These are phyloP conservation scores for Mesaphorura yosii DNA, from an alignment of 1,140 invertebrate species.

Conservation along the genomic window DNA sequence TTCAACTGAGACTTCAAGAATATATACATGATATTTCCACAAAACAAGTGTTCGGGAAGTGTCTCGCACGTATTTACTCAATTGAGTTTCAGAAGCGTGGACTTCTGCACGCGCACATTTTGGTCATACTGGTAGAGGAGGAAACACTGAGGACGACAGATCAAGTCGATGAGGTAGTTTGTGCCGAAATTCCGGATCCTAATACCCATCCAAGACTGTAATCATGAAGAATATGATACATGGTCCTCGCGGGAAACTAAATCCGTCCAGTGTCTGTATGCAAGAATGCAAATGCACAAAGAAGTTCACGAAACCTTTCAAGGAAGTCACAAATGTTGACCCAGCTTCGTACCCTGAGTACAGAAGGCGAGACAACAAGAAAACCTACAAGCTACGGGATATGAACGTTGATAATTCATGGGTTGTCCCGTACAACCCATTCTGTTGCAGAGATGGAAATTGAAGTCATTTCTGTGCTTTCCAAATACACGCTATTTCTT, in stretches of 20 bases:
- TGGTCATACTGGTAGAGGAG: slow-evolving; percentile 27
- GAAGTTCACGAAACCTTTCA: slow-evolving; percentile 28
- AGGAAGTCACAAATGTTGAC: slow-evolving; percentile 30
- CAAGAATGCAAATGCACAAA: slow-evolving; percentile 34
- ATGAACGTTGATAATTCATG: slow-evolving; percentile 37
- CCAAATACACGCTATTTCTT: too few relatives aligned
- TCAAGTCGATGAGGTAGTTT: slow-evolving; percentile 27
- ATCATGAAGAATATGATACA: slow-evolving; percentile 14
- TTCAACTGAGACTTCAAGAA: slow-evolving; percentile 37
- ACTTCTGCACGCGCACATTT: slow-evolving; percentile 35
- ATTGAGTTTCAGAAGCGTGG: slow-evolving; percentile 37
- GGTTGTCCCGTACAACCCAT: slow-evolving; percentile 43
- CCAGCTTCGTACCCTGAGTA: slow-evolving; percentile 36
- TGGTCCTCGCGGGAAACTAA: slow-evolving; percentile 12
- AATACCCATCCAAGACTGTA: slow-evolving; percentile 21
- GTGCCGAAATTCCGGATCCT: slow-evolving; percentile 27
- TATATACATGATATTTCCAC: slow-evolving; percentile 31
- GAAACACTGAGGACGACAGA: slow-evolving; percentile 21
- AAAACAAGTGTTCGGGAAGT: slow-evolving; percentile 30
- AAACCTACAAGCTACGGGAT: too few relatives aligned
- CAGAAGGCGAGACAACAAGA: slow-evolving; percentile 9
- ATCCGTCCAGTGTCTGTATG: slow-evolving; percentile 23
- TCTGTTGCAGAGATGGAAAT: too few relatives aligned
- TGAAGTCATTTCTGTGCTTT: too few relatives aligned
- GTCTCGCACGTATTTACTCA: slow-evolving; percentile 20